These are phyloP conservation scores for Gadopsis bispinosus DNA, from an alignment of 2,797 vertebrate species.

Conservation along the genomic window DNA sequence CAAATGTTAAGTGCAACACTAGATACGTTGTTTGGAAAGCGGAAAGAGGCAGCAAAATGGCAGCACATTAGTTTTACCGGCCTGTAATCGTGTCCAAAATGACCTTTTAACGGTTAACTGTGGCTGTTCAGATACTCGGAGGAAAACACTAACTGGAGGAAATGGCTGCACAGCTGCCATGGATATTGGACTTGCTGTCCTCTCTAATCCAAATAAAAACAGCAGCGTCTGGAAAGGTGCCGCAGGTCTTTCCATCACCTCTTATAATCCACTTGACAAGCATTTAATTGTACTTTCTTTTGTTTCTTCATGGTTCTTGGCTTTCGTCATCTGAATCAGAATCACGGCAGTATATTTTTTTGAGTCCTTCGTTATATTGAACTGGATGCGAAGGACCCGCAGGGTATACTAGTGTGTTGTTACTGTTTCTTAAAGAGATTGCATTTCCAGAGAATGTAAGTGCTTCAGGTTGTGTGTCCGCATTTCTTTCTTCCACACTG, in stretches of 20 bases:
- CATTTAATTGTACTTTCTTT: background rate
- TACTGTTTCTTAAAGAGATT: conserved; percentile 45
- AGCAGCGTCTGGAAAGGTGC: background rate
- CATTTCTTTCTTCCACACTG: conserved; percentile 17
- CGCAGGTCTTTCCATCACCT: background rate
- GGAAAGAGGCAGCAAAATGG: conserved; percentile 11
- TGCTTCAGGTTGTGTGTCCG: conserved; percentile 18
- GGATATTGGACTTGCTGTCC: conserved; percentile 7
- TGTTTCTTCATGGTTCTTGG: background rate
- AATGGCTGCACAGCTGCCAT: conserved; percentile 1
- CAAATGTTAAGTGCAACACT: background rate
- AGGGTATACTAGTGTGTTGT: background rate
- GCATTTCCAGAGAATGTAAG: conserved; percentile 18
- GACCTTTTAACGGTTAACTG: conserved; percentile 36
- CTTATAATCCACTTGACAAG: background rate
- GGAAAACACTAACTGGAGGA: conserved; percentile 19
- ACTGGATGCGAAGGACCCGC: conserved; percentile 3
- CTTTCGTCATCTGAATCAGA: background rate
- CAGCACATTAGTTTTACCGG: conserved; percentile 26
- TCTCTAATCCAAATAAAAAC: conserved; percentile 1
- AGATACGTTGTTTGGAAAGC: conserved; percentile 10
- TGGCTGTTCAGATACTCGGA: conserved; percentile 6
- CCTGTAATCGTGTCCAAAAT: conserved; percentile 34
- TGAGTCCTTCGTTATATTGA: background rate
- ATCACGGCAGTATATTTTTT: background rate